Evolutionary conservation across 2,888 invertebrate genomes (phyloP), one percentile per base, ranked within the genome.

Genomic region (Drosophila koepferae): DNA sequence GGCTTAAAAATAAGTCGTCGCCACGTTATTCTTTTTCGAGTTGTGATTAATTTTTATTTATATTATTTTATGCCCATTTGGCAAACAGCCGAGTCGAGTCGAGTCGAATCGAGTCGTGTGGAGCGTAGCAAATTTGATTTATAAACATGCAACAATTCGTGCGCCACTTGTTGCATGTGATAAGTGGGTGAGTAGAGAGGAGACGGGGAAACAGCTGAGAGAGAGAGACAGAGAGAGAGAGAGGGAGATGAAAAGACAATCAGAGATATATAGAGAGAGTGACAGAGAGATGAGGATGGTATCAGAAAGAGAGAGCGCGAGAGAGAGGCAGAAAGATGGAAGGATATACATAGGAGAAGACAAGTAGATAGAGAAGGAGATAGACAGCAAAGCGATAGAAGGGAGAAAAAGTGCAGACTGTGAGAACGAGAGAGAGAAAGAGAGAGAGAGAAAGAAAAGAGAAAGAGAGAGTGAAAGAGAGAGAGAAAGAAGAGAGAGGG

Each of bases 21-120:
- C 23, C 55, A 60, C 44, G 34, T 46, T 51, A 44, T 49, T 61
- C 61, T n/a, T 31, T 46, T 63, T 41, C 36, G 65, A 70, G 70
- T 62, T 79, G 82, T 78, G 82, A 80, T 82, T 80, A 76, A 80
- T 80, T 73, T 73, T 67, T 66, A 63, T 51, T 51, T 51, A 51
- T 51, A 51, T 51, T 51, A 16, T 41, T 41, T 12, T 31, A 34
- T 51, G 55, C 54, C 36, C 66, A 72, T 67, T 74, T 58, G 74
- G 59, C 56, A 44, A 49, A 12, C 48, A 55, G 43, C 18, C 18
- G 34, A 51, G 43, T 34, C 18, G 34, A 51, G 31, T n/a, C 49
- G 23, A 14, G n/a, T n/a, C 31, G n/a, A n/a, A 5, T n/a, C n/a
- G 31, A 16, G 31, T 34, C 49, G 34, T 34, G 49, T 10, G 12